Conservation (phyloP, 2,797 vertebrate species). For the Danio kyathit region DNA sequence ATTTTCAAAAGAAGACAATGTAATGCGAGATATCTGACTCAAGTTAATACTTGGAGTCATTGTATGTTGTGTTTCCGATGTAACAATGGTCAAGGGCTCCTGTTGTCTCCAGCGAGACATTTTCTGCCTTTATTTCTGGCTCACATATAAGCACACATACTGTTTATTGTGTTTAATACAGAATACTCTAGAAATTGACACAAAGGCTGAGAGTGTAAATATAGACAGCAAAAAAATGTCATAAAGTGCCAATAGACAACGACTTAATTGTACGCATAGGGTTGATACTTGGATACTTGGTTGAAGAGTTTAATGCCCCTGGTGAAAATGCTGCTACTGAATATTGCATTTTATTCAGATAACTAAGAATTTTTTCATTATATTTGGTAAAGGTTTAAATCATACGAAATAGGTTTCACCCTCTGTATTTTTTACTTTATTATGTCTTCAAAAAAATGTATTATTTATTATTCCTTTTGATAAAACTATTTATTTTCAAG, state of each 20-base stretch:
- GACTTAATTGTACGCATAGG: not conserved
- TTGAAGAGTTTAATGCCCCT: not conserved
- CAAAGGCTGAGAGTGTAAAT: slow-evolving; percentile 1
- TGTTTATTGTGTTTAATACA: slow-evolving; percentile 3
- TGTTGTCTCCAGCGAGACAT: slow-evolving; percentile 7
- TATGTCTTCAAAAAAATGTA: too few species aligned
- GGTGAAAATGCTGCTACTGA: not conserved
- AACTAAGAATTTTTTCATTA: not conserved
- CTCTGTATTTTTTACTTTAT: too few species aligned
- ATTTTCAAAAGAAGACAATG: not conserved
- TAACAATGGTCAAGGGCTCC: slow-evolving; percentile 21
- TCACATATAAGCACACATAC: slow-evolving; percentile 3
- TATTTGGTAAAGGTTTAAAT: too few species aligned
- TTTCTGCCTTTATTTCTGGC: slow-evolving; percentile 12
- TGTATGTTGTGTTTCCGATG: not conserved
- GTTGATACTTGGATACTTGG: not conserved
- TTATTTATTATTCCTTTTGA: too few species aligned
- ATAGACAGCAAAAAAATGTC: not conserved
- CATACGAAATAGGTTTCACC: too few species aligned
- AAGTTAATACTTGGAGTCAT: slow-evolving; percentile 12
- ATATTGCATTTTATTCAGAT: not conserved
- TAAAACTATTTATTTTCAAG: not conserved
- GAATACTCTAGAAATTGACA: slow-evolving; percentile 8
- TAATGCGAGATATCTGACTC: not conserved
- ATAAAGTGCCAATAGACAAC: not conserved